Base-by-base conservation (phyloP, 2,797 vertebrate species). In the Numenius phaeopus region DNA sequence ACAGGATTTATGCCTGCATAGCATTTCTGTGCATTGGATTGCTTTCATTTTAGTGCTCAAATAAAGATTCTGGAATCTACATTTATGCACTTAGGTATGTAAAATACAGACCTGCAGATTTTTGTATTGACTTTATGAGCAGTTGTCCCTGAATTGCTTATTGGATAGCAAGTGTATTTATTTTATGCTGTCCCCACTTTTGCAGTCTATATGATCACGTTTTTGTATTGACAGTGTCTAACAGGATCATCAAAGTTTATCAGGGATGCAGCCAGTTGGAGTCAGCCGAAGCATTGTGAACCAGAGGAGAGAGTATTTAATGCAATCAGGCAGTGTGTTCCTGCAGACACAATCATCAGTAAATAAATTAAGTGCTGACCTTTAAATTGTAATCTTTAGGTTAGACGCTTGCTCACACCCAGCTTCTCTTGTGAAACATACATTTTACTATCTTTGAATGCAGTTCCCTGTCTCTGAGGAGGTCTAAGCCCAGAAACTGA, bases 311-410 rank as follows among this genome's bases (percentile, higher is more conserved):
- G 32, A 46, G 29, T 61, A 83, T 87, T 94, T 95, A 88, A 92
- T 90, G 39, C 62, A 76, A 73, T 87, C 71, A 82, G 70, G 11
- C 14, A 3, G 17, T n/a, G 14, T 76, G 55, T 67, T 94, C 30
- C 73, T 11, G 4, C 58, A 89, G 83, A 79, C 42, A 34, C 0
- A 0, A 81, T 84, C 77, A 62, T 75, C 76, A 64, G 83, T 94
- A 95, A 95, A 93, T 81, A 95, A 93, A 93, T 90, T 83, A 96
- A 78, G 8, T 82, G 54, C 50, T 96, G 83, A 90, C 87, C 73
- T 87, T 94, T 94, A 79, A 95, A 72, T 87, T 62, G 9, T 86
- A 79, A 76, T 95, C 72, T 88, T 91, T 90, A 79, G 58, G 39
- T 95, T 88, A 86, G 69, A 42, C 0, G 3, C 39, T 91, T 77